These are phyloP conservation scores for Drosophila baimaii DNA, from an alignment of 1,140 invertebrate genomes.

Conservation along the genomic window DNA sequence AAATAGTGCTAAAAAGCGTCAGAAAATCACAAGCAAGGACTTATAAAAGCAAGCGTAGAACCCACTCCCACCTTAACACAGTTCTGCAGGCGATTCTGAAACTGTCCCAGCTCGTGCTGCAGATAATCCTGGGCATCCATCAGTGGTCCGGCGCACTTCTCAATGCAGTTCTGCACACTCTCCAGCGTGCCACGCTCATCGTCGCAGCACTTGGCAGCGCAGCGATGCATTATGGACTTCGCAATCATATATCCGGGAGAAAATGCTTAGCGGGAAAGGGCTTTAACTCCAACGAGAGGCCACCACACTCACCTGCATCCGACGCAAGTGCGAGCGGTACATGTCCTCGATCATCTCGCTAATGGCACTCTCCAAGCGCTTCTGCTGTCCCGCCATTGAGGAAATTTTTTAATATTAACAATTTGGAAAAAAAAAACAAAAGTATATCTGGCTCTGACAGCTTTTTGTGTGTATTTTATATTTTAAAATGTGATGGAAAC, in stretches of 20 bases:
- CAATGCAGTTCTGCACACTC: conserved; percentile 92
- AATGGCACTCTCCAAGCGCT: conserved; percentile 91
- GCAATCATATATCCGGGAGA: background rate
- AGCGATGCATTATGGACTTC: conserved; percentile 91
- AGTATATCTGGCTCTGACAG: conserved; percentile 1
- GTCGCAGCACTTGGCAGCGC: conserved; percentile 94
- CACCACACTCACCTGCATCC: conserved; percentile 90
- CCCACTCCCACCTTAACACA: conserved; percentile 88
- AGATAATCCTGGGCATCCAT: conserved; percentile 92
- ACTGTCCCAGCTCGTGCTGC: conserved; percentile 86
- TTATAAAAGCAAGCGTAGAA: background rate
- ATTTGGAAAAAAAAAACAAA: conserved; percentile 50
- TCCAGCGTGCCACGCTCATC: conserved; percentile 89
- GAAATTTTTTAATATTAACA: conserved; percentile 21
- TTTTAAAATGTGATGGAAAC: conserved; percentile 20
- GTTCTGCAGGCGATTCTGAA: conserved; percentile 92
- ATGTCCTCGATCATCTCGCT: conserved; percentile 91
- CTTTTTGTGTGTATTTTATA: conserved; percentile 37
- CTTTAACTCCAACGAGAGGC: too few species aligned
- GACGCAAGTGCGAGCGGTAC: conserved; percentile 90
- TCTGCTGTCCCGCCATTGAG: conserved; percentile 91
- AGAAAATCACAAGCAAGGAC: background rate
- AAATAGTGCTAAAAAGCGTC: too few species aligned
- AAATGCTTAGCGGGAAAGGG: background rate
- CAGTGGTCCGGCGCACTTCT: conserved; percentile 90